Percentiles rank a stretch among this genome's conserved stretches.
phyloP scores from a whole-genome alignment of 2,888 invertebrate genomes.

The Anagyrus pseudococci region DNA sequence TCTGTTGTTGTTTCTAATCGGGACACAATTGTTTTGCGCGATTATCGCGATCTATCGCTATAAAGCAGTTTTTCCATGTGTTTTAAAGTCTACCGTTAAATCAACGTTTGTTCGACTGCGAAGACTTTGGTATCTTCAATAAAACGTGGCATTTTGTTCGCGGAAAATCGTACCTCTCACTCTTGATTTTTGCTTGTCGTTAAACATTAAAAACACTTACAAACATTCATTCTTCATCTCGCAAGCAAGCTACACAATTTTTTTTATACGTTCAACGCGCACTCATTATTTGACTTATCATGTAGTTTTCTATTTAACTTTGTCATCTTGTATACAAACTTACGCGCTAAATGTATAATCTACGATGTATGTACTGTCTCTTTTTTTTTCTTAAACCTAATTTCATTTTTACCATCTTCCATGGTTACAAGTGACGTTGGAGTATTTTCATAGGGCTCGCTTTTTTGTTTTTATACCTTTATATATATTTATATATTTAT shows the following conservation, averaged over 20 bases:
- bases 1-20: too few relatives aligned
- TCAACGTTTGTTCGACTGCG: too few relatives aligned
- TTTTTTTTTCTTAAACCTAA: too few relatives aligned
- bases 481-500: conserved; percentile 45
- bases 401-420: conserved; percentile 37
- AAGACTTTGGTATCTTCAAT: too few relatives aligned
- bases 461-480: conserved; percentile 43
- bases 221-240: conserved; percentile 16
- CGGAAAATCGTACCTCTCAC: background rate
- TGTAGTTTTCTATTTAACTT: conserved; percentile 41
- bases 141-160: too few relatives aligned
- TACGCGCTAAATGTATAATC: conserved; percentile 53
- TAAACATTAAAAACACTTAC: background rate
- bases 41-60: too few relatives aligned
- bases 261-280: conserved; percentile 16
- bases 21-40: too few relatives aligned
- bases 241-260: conserved; percentile 13
- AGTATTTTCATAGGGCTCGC: conserved; percentile 58
- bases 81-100: too few relatives aligned
- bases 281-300: conserved; percentile 25
- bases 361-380: conserved; percentile 36
- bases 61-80: too few relatives aligned
- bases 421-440: conserved; percentile 57
- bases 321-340: conserved; percentile 60
- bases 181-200: background rate